A percentile compares a stretch with the other conserved stretches of the same genome.
These are phyloP conservation scores for Geodia barretti DNA, from an alignment of 37 sponge, comb jelly and placozoan genomes.

Conservation along the genomic window DNA sequence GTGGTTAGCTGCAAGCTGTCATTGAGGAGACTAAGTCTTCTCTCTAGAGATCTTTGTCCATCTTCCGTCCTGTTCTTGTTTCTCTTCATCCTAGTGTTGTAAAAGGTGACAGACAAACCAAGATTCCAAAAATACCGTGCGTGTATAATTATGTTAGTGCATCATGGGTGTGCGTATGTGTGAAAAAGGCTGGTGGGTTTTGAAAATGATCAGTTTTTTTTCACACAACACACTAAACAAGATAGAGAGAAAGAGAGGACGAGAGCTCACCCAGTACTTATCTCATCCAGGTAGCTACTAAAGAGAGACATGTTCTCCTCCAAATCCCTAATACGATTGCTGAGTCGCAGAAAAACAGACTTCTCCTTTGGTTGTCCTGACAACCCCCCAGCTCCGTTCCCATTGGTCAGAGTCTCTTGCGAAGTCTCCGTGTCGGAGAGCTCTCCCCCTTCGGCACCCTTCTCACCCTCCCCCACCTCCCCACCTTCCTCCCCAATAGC, in stretches of 20 bases:
- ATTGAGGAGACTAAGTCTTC: slow-evolving; percentile 47
- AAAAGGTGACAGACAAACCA: no score
- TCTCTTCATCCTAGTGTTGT: slow-evolving; percentile 72
- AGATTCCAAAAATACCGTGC: no score
- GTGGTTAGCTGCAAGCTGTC: slow-evolving; percentile 19
- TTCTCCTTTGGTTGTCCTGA: slow-evolving; percentile 37
- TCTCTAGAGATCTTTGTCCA: slow-evolving; percentile 57
- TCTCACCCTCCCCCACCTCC: no score
- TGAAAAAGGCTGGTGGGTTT: background rate
- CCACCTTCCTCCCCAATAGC: no score
- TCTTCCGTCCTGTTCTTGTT: slow-evolving; percentile 83
- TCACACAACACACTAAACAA: slow-evolving; percentile 12
- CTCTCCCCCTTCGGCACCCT: no score
- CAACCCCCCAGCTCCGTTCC: background rate
- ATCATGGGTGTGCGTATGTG: background rate
- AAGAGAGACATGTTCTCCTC: slow-evolving; percentile 81
- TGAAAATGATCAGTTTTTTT: background rate
- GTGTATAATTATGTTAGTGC: no score
- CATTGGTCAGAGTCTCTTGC: no score
- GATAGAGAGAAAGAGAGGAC: no score
- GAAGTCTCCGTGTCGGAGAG: no score
- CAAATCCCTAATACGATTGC: slow-evolving; percentile 78
- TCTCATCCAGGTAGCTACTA: slow-evolving; percentile 80
- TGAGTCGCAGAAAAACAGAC: slow-evolving; percentile 79
- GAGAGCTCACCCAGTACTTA: slow-evolving; percentile 60